Evolutionary conservation across 2,113 vertebrate species (phyloP).

Genomic region (Pyxicephalus adspersus): DNA sequence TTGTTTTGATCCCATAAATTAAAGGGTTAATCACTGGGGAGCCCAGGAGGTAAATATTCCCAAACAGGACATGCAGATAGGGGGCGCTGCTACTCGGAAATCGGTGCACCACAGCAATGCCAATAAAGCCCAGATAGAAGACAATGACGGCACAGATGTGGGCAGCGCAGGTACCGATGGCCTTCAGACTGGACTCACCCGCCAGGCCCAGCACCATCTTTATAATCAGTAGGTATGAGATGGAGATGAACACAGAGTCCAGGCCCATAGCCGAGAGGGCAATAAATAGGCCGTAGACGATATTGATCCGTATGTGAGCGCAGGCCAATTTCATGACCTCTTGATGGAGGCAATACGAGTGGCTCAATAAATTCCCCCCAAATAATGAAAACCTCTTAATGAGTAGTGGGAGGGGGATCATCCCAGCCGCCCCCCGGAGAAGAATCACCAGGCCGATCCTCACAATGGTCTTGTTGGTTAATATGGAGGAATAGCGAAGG

Average conservation of each 20-base stretch:
- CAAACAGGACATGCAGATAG: constrained; percentile 61
- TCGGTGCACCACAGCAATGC: constrained; percentile 66
- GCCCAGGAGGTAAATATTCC: constrained; percentile 67
- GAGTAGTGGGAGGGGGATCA: constrained; percentile 65
- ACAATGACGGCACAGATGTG: constrained; percentile 68
- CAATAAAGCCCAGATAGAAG: constrained; percentile 67
- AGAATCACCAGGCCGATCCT: constrained; percentile 51
- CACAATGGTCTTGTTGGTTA: constrained; percentile 50
- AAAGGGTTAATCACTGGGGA: constrained; percentile 69
- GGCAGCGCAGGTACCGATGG: constrained; percentile 65
- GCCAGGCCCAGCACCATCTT: constrained; percentile 60
- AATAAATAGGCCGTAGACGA: constrained; percentile 63
- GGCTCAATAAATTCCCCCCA: constrained; percentile 59
- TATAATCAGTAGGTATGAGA: constrained; percentile 70
- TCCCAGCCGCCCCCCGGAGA: constrained; percentile 36
- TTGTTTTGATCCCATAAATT: constrained; percentile 72
- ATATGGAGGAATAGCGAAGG: constrained; percentile 58
- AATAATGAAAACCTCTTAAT: constrained; percentile 65
- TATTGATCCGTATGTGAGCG: constrained; percentile 62
- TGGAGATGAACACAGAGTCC: constrained; percentile 68
- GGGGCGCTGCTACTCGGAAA: constrained; percentile 57
- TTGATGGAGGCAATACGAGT: constrained; percentile 71
- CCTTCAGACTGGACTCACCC: constrained; percentile 58
- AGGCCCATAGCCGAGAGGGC: constrained; percentile 63
- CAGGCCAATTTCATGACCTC: constrained; percentile 71